Evolutionary conservation across 2,797 vertebrate genomes (phyloP).

Genomic region (Echiichthys vipera): DNA sequence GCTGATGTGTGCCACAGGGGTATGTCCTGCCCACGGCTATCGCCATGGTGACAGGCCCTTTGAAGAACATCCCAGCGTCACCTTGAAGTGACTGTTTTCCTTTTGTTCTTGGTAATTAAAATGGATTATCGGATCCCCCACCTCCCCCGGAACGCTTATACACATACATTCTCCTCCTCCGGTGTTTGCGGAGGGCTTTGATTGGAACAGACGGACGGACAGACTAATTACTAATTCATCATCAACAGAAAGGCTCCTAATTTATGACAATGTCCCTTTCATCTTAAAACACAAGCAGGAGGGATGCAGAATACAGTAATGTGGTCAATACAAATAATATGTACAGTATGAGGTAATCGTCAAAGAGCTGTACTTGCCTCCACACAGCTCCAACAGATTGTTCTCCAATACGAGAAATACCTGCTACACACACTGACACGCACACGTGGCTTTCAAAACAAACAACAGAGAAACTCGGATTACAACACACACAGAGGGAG

Average conservation of each 20-base stretch:
- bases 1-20: conserved; percentile 42
- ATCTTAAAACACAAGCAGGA: conserved; percentile 5
- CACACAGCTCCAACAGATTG: too few species aligned
- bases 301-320: too few species aligned
- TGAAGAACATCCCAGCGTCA: conserved; percentile 54
- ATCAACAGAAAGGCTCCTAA: conserved; percentile 18
- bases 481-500: too few species aligned
- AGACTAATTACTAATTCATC: conserved; percentile 34
- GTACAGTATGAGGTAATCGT: too few species aligned
- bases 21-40: conserved; percentile 49
- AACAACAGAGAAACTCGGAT: too few species aligned
- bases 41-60: conserved; percentile 64
- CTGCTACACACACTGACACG: too few species aligned
- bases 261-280: not conserved
- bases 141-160: conserved; percentile 15
- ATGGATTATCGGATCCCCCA: conserved; percentile 61
- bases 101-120: conserved; percentile 79
- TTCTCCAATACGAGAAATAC: too few species aligned
- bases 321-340: not conserved
- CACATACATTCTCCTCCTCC: conserved; percentile 23
- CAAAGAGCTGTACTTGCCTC: too few species aligned
- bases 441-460: too few species aligned
- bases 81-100: conserved; percentile 66
- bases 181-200: conserved; percentile 43
- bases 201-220: conserved; percentile 26